These are phyloP conservation scores for Cairina moschata DNA, from an alignment of 2,113 vertebrate genomes.

Conservation along the genomic window DNA sequence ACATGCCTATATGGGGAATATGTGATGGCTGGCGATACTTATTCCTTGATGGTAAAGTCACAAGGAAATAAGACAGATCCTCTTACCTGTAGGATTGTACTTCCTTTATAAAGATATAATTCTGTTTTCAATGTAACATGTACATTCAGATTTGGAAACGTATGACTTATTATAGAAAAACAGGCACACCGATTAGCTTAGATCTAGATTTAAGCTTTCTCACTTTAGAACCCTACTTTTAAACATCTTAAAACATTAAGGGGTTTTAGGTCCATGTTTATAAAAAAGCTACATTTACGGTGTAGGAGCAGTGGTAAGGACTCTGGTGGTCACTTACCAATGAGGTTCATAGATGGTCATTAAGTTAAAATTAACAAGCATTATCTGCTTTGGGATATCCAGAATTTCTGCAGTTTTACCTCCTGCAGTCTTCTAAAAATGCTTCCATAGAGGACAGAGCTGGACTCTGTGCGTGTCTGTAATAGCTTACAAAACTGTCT, in stretches of 20 bases:
- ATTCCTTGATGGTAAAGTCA: not conserved
- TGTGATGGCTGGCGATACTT: not conserved
- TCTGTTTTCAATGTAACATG: not conserved
- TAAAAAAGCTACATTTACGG: not conserved
- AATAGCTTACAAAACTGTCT: not conserved
- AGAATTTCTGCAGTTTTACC: not conserved
- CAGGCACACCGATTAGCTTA: not conserved
- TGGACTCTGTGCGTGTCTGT: not conserved
- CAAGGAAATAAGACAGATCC: not conserved
- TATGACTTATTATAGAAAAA: not conserved
- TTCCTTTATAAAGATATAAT: not conserved
- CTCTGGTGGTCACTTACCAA: not conserved
- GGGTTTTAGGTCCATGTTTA: not conserved
- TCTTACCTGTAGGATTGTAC: not conserved
- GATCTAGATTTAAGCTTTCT: not conserved
- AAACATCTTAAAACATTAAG: not conserved
- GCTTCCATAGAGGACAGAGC: accelerated
- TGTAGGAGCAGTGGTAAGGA: not conserved
- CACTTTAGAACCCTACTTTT: not conserved
- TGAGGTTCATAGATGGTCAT: not conserved
- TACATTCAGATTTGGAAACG: not conserved
- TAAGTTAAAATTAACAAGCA: not conserved
- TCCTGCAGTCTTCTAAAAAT: not conserved
- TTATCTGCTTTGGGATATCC: not conserved
- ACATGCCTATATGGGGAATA: not conserved